Percentiles rank a stretch among this genome's conserved stretches.
Conservation (phyloP, 2,113 vertebrate genomes). For the Dasypus novemcinctus region DNA sequence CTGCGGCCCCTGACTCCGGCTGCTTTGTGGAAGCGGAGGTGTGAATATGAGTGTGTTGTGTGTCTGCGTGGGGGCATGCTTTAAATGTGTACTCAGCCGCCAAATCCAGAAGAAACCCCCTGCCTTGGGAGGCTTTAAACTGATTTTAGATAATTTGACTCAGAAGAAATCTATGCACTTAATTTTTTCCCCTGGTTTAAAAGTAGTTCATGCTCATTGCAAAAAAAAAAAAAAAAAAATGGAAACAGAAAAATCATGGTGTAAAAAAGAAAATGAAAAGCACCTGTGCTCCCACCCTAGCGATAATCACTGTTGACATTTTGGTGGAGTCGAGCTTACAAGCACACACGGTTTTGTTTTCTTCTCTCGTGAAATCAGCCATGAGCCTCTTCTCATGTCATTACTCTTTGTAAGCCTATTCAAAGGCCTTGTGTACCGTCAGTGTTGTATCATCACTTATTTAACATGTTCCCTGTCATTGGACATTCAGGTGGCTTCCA, state of each 20-base stretch:
- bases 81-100: background rate
- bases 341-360: background rate
- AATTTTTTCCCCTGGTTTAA: constrained; percentile 53
- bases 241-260: background rate
- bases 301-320: constrained; percentile 29
- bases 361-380: constrained; percentile 19
- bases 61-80: background rate
- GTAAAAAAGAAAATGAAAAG: constrained; percentile 36
- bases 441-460: background rate
- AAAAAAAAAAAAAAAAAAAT: background rate
- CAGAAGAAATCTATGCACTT: constrained; percentile 50
- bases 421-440: background rate
- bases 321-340: background rate
- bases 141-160: constrained; percentile 56
- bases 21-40: background rate
- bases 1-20: background rate
- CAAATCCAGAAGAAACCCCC: background rate
- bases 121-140: constrained; percentile 19
- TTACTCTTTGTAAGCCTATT: background rate
- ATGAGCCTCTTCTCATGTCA: background rate
- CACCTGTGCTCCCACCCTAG: background rate
- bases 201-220: constrained; percentile 32
- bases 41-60: background rate
- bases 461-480: background rate
- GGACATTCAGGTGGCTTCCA: background rate